Evolutionary conservation across 2,113 vertebrate genomes (phyloP).

Genomic region (Apus apus): DNA sequence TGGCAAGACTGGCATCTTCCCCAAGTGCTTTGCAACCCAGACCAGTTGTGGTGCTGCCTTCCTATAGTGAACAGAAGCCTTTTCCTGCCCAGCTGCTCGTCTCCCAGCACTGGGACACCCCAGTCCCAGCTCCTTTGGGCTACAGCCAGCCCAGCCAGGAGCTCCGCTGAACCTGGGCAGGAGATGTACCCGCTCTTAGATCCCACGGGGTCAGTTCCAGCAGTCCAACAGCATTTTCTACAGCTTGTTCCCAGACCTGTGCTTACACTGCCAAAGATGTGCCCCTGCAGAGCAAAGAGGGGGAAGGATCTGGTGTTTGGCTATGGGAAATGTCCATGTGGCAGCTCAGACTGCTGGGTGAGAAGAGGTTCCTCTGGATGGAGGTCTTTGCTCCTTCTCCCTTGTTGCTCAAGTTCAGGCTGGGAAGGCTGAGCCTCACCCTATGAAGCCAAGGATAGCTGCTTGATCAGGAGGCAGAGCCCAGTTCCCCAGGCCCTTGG

Average conservation of each 20-base stretch:
- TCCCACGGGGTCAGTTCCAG: not conserved
- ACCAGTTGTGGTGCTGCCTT: not conserved
- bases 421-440: not conserved
- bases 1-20: constrained; percentile 87
- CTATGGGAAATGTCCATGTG: not conserved
- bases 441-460: not conserved
- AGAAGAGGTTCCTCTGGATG: not conserved
- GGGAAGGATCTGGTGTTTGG: not conserved
- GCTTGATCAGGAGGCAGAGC: not conserved
- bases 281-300: not conserved
- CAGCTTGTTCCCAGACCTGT: not conserved
- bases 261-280: not conserved
- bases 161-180: not conserved
- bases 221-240: not conserved
- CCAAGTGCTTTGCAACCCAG: constrained; percentile 83
- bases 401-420: not conserved
- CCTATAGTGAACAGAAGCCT: not conserved
- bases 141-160: not conserved
- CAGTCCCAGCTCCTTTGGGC: not conserved
- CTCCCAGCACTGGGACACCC: not conserved
- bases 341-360: not conserved
- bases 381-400: not conserved
- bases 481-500: not conserved
- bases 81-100: not conserved
- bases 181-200: not conserved